Conservation (phyloP, 2,113 vertebrate species). For the Pardalotus punctatus region DNA sequence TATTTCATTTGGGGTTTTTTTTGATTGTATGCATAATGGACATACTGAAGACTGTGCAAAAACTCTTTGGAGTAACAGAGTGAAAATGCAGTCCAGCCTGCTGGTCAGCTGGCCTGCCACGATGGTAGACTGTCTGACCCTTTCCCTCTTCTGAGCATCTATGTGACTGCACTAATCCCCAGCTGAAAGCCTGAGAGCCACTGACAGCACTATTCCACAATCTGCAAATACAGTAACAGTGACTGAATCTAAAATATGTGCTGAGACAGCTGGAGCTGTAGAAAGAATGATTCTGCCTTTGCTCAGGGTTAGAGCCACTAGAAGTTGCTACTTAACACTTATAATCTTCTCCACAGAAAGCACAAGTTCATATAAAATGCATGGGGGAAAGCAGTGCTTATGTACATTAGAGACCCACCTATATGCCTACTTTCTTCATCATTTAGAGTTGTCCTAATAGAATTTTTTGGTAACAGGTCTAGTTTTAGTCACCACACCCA, state of each 20-base stretch:
- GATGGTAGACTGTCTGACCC: background rate
- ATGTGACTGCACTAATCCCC: background rate
- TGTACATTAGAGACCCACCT: background rate
- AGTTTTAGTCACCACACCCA: background rate
- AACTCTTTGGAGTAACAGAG: background rate
- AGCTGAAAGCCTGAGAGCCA: background rate
- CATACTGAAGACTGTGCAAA: background rate
- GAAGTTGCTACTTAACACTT: background rate
- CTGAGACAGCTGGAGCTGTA: background rate
- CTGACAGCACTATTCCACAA: background rate
- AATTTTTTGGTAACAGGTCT: background rate
- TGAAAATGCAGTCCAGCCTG: background rate
- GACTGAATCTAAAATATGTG: background rate
- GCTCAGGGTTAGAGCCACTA: background rate
- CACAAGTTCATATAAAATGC: background rate
- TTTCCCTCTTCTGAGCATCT: background rate
- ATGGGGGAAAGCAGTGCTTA: background rate
- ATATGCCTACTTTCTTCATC: background rate
- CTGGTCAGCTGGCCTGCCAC: background rate
- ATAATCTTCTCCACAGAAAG: background rate
- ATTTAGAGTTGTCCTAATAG: background rate
- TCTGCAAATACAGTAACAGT: background rate
- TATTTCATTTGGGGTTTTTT: background rate
- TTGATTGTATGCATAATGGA: background rate
- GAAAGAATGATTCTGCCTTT: background rate